Evolutionary conservation across 2,797 vertebrate genomes (phyloP), one percentile per base, ranked within the genome.

Genomic region (Agapornis canus): DNA sequence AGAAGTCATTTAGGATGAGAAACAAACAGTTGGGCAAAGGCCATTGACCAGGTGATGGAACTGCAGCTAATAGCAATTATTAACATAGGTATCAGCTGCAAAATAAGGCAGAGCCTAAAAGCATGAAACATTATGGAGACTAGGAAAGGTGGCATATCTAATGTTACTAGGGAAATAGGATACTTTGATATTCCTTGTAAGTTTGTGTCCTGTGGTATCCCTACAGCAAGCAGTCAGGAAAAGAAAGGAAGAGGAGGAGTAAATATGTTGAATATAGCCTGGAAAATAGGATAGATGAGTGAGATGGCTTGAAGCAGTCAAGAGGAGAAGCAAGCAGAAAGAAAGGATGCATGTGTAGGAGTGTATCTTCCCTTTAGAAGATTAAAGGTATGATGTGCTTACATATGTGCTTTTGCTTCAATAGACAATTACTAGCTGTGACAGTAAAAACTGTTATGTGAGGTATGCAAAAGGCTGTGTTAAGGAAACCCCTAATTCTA

Each of bases 1-100:
- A 66, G 40, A 79, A 86, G 40, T 37, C 45, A 39, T 91, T 76
- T 3, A 43, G 65, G 23, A 25, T 56, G 57, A 79, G 42, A 61
- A 80, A 51, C 91, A 61, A 80, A 51, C 91, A 95, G 59, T 69
- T 94, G 64, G 22, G 75, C 21, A 75, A 69, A 18, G 51, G 48
- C 35, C 26, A 20, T 17, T 17, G 18, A 59, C 25, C 8, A 73
- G 90, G 60, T 81, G 77, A 43, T 81, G 43, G 71, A 72, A 27
- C 11, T 40, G 40, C 82, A 90, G 69, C 73, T 93, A 73, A 76
- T 32, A n/a, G 40, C 65, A 76, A 35, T 93, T 83, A 45, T 47
- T 83, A 48, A 19, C 26, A 83, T 13, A 61, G 82, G 31, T 60
- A 51, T 51, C 72, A 89, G 73, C 77, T 89, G 89, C 16, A 68